phyloP scores from a whole-genome alignment of 1,140 invertebrate genomes.

The Drosophila mayri region DNA sequence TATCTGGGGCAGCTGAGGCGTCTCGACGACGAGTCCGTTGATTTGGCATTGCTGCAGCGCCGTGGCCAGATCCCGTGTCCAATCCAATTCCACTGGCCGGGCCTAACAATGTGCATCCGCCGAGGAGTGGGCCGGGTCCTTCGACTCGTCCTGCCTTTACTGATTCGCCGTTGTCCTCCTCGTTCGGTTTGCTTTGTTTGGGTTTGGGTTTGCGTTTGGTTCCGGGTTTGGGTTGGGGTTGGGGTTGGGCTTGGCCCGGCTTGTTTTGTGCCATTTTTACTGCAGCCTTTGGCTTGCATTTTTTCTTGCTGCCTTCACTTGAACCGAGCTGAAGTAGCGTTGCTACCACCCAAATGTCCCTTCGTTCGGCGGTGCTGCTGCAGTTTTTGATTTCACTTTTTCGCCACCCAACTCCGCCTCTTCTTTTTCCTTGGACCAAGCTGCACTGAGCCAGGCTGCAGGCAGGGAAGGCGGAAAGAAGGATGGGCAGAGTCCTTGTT shows the following conservation, averaged over 20 bases:
- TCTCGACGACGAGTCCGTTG: conserved; percentile 74
- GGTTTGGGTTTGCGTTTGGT: conserved; percentile 61
- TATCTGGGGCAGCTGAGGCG: conserved; percentile 58
- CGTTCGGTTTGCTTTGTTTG: conserved; percentile 54
- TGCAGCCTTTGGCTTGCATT: conserved; percentile 82
- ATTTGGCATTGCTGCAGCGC: conserved; percentile 64
- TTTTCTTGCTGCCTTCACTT: conserved; percentile 78
- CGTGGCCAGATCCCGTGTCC: conserved; percentile 55
- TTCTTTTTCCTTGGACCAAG: conserved; percentile 27
- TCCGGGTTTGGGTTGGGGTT: conserved; percentile 5
- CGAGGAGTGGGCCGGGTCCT: conserved; percentile 32
- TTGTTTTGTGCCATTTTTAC: conserved; percentile 81
- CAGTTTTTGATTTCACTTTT: conserved; percentile 84
- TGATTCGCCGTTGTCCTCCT: conserved; percentile 64
- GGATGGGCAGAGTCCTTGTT: conserved; percentile 4
- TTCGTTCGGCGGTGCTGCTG: conserved; percentile 50
- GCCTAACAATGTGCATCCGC: conserved; percentile 81
- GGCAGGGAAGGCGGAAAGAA: background rate
- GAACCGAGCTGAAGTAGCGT: conserved; percentile 71
- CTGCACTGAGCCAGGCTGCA: conserved; percentile 71
- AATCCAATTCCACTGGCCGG: conserved; percentile 75
- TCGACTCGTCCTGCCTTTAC: conserved; percentile 41
- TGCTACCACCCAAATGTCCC: conserved; percentile 31
- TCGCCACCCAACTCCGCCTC: conserved; percentile 42
- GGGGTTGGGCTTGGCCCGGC: conserved; percentile 24